Base-by-base conservation (phyloP, 2,888 invertebrate species). In the Catocala fraxini region DNA sequence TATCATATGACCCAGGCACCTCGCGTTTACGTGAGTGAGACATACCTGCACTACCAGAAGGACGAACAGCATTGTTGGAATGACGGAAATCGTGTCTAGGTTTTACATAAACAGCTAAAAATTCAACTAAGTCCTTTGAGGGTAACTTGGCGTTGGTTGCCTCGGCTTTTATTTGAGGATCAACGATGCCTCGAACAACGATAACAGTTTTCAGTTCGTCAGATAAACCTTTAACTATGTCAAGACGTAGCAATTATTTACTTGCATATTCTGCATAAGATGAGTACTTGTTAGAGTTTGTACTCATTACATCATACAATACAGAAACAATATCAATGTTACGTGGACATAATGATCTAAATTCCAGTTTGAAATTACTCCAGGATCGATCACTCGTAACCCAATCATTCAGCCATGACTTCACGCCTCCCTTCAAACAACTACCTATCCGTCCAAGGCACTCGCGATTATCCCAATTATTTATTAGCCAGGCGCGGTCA, bases 371-470 rank as follows among this genome's bases (percentile, higher is more conserved):
- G 15, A 15, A 15, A 15, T 15, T 15, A 15, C 15, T 15, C 15
- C 15, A 15, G 15, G 15, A 15, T 15, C 15, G 15, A 15, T 15
- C 15, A 15, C 15, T 15, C 15, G 15, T 15, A 2, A 56, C 13
- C 56, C 56, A 56, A 5, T 56, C 48, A 15, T 48, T 48, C 5
- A 56, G 15, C 56, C 56, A 56, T 4, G n/a, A 33, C 33, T 33
- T 49, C 9, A 42, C 56, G 4, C 49, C 48, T 3, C 56, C 56
- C 3, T 41, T 39, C 4, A 56, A 41, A 12, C 56, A 42, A 33
- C 42, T 33, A 9, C 56, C 56, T 10, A 56, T 42, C 0, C 56
- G 56, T 12, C 49, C 56, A 0, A 56, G 33, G 2, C 56, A 56
- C 5, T 56, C 49, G 7, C 41, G 47, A 43, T 49, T 49, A 11